These are phyloP conservation scores for Bathynomus jamesi DNA, from an alignment of 1,140 invertebrate species.

Conservation along the genomic window DNA sequence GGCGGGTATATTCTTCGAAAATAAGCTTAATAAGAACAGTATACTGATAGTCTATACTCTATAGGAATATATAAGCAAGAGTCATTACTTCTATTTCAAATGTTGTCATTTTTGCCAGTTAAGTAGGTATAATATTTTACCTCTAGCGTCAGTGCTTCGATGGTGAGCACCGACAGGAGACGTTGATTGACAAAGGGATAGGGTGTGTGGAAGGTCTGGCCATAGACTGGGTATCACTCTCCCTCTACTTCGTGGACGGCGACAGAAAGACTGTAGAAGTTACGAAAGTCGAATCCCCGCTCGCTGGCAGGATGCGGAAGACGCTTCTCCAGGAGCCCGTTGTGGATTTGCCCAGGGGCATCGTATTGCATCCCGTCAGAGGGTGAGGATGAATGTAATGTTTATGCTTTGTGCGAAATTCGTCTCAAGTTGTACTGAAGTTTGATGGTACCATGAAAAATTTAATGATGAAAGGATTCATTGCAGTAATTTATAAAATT, in stretches of 20 bases:
- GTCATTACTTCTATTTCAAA: too few relatives aligned
- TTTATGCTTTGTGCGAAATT: background rate
- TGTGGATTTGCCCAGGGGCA: conserved; percentile 73
- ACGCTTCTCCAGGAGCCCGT: conserved; percentile 63
- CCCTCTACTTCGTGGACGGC: conserved; percentile 85
- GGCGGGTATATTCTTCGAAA: too few relatives aligned
- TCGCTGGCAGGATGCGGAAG: conserved; percentile 61
- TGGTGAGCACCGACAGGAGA: conserved; percentile 56
- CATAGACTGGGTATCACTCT: conserved; percentile 85
- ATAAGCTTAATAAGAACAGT: too few relatives aligned
- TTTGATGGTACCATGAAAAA: too few relatives aligned
- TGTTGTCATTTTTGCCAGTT: too few relatives aligned
- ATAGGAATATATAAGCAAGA: too few relatives aligned
- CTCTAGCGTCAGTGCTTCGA: conserved; percentile 63
- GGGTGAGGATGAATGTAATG: conserved; percentile 48
- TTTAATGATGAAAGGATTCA: too few relatives aligned
- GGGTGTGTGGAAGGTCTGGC: conserved; percentile 85
- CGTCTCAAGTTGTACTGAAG: background rate
- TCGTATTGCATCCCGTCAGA: conserved; percentile 73
- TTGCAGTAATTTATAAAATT: too few relatives aligned
- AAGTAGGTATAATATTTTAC: too few relatives aligned
- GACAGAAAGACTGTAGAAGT: conserved; percentile 60
- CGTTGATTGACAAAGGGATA: conserved; percentile 62
- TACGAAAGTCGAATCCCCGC: conserved; percentile 59
- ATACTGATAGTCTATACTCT: too few relatives aligned